Percentiles rank a stretch among this genome's conserved stretches.
These are phyloP conservation scores for Mechanitis messenoides DNA, from an alignment of 2,888 invertebrate species.

Conservation along the genomic window DNA sequence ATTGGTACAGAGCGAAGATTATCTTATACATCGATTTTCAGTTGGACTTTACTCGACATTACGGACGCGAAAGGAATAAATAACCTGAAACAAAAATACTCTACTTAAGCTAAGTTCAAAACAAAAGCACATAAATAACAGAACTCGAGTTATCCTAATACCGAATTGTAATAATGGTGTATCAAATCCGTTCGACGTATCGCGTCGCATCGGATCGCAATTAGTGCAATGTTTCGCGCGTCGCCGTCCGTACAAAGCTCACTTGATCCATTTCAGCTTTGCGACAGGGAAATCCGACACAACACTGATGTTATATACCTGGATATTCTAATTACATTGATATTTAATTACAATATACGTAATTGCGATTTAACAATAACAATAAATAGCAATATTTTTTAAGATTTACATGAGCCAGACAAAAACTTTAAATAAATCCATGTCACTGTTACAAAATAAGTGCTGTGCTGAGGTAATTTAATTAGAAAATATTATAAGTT, in stretches of 20 bases:
- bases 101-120: background rate
- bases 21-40: too few species aligned
- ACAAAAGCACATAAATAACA: conserved; percentile 5
- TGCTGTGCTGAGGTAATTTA: too few species aligned
- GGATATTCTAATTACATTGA: conserved; percentile 18
- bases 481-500: too few species aligned
- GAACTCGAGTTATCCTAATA: conserved; percentile 5
- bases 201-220: conserved; percentile 61
- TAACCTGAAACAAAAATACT: background rate
- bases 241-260: conserved; percentile 57
- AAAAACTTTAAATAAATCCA: too few species aligned
- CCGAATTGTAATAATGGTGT: conserved; percentile 23
- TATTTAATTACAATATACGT: background rate
- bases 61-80: too few species aligned
- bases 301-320: conserved; percentile 26
- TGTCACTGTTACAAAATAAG: too few species aligned
- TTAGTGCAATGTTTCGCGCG: conserved; percentile 61
- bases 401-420: too few species aligned
- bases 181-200: conserved; percentile 40
- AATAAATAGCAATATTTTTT: too few species aligned
- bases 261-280: conserved; percentile 65
- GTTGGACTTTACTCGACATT: too few species aligned
- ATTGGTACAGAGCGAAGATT: too few species aligned
- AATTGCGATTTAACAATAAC: too few species aligned
- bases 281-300: conserved; percentile 63